Base-by-base conservation (phyloP, 1,140 invertebrate species). In the Octopus sinensis region DNA sequence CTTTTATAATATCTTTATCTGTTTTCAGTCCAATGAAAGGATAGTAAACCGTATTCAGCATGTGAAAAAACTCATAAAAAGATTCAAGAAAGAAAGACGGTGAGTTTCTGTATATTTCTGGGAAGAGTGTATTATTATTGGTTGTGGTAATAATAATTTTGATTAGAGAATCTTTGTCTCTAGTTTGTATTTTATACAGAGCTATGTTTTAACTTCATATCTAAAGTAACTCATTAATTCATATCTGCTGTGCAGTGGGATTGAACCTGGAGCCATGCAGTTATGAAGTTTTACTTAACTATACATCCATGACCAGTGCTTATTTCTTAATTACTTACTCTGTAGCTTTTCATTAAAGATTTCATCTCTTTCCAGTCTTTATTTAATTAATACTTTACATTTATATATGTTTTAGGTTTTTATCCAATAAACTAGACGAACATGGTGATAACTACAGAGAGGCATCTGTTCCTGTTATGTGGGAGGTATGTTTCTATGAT, bases 11-110 rank as follows among this genome's bases (percentile, higher is more conserved):
- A n/a, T 73, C 13, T 4, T 13, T 73, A 5, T 86, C 86, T 79
- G 82, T 56, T 85, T 88, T 54, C 83, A 90, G 89, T 85, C 86
- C 23, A 90, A 90, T 85, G 89, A 90, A 82, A 89, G 87, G 79
- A 79, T 90, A 52, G 87, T 90, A 0, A 89, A 90, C 79, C 84
- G 89, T 77, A 85, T 90, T 53, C 87, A 90, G 30, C 87, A 89
- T 86, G 88, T 88, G 12, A 88, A 89, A 81, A 89, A 87, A 82
- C 79, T 89, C 52, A 86, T 88, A 13, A 89, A 89, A 71, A 82
- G 84, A 80, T 87, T 86, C 78, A 89, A 89, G 79, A 86, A 88
- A 83, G 88, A 89, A 82, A 86, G 85, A 84, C 87, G 87, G 88
- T 89, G 84, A 13, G 76, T 7, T 51, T 53, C 17, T 53, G 30